Evolutionary conservation across 2,888 invertebrate species (phyloP).

Genomic region (Lottia scabra): DNA sequence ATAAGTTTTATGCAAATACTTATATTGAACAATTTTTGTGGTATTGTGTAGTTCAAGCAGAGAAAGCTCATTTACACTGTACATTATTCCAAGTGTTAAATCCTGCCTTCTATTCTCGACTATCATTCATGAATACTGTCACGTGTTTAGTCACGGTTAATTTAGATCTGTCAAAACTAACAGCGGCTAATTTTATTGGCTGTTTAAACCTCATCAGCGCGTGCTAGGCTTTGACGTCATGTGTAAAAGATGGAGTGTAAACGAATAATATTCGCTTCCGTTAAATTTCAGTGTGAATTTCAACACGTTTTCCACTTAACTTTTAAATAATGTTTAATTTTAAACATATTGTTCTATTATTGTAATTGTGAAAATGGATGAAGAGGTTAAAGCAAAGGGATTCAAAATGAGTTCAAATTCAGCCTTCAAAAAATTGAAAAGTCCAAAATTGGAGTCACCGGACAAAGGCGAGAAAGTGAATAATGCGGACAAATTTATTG

Average conservation of each 20-base stretch:
- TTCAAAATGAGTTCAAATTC: not conserved
- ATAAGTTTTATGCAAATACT: too few relatives aligned
- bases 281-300: too few relatives aligned
- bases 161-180: slow-evolving; percentile 4
- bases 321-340: not conserved
- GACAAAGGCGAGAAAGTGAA: not conserved
- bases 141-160: slow-evolving; percentile 3
- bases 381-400: not conserved
- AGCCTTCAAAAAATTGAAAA: not conserved
- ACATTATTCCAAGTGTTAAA: too few relatives aligned
- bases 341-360: not conserved
- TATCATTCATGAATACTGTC: not conserved
- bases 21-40: too few relatives aligned
- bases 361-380: not conserved
- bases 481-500: not conserved
- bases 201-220: not conserved
- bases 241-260: not conserved
- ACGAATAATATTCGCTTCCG: too few relatives aligned
- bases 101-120: not conserved
- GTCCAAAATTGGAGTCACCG: not conserved
- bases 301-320: too few relatives aligned
- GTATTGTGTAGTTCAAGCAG: too few relatives aligned
- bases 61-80: too few relatives aligned
- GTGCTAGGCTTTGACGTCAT: not conserved
- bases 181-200: slow-evolving; percentile 6